phyloP scores from a whole-genome alignment of 1,140 invertebrate species.

The Cardiocondyla obscurior region DNA sequence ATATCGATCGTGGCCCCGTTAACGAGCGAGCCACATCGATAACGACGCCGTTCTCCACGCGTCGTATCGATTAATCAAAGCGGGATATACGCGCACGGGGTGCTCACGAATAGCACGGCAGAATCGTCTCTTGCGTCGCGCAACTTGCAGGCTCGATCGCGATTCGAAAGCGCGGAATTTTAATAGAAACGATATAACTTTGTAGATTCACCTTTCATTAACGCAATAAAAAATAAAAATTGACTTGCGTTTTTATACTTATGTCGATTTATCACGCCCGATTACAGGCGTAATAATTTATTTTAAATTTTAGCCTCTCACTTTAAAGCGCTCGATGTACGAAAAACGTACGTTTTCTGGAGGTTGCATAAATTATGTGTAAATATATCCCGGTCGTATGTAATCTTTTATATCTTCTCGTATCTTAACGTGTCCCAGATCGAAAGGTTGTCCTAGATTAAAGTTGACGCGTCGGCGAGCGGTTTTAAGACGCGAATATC shows the following conservation, averaged over 20 bases:
- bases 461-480: conserved; percentile 27
- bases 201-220: not conserved
- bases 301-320: not conserved
- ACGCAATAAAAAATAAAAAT: not conserved
- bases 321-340: not conserved
- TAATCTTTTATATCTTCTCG: conserved; percentile 29
- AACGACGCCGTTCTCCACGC: not conserved
- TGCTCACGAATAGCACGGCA: not conserved
- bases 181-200: not conserved
- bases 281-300: not conserved
- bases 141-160: not conserved
- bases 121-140: not conserved
- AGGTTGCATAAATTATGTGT: not conserved
- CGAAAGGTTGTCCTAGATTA: conserved; percentile 52
- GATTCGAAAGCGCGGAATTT: not conserved
- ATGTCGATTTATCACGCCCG: not conserved
- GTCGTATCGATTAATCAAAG: conserved; percentile 38
- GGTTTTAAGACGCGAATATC: conserved; percentile 46
- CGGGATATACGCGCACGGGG: not conserved
- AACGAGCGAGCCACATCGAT: conserved; percentile 62
- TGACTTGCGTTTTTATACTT: not conserved
- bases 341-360: not conserved
- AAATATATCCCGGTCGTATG: not conserved
- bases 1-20: conserved; percentile 68
- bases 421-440: conserved; percentile 50